A percentile compares a stretch with the other conserved stretches of the same genome.
phyloP scores from a whole-genome alignment of 2,113 vertebrate species.

The Pelecanoides urinatrix region DNA sequence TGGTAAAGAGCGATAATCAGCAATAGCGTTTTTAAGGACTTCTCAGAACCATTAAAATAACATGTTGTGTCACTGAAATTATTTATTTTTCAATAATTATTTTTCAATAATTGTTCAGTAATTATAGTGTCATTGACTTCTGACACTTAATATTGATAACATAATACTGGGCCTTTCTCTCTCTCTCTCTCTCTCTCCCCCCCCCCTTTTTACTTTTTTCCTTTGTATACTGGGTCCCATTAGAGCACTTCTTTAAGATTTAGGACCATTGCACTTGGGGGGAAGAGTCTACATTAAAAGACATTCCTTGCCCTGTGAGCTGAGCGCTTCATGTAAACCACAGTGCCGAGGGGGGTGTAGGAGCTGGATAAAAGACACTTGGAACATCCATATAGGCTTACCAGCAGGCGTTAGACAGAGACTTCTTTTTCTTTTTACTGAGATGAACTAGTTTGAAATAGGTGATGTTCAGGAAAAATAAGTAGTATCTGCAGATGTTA shows the following conservation, averaged over 20 bases:
- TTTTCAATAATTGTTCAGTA: neutral
- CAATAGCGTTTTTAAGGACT: neutral
- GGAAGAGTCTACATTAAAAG: neutral
- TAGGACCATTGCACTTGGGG: neutral
- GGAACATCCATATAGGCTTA: neutral
- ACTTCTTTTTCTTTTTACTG: neutral
- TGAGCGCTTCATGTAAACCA: fast-evolving
- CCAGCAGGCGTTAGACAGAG: neutral
- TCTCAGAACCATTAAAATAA: neutral
- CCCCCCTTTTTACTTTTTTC: too few species aligned
- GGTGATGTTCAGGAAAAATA: neutral
- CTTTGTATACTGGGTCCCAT: neutral
- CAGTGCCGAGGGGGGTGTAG: fast-evolving
- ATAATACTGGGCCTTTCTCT: neutral
- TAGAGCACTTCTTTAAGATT: neutral
- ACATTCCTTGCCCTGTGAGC: neutral
- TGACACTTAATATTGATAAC: neutral
- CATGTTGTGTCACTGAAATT: neutral
- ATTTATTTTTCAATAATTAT: neutral
- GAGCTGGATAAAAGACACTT: neutral
- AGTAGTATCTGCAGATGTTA: neutral
- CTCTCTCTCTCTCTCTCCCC: too few species aligned
- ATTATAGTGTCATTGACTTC: neutral
- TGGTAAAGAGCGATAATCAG: neutral
- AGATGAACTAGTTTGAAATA: neutral